Percentiles rank a stretch among this genome's conserved stretches.
These are phyloP conservation scores for Neogobius melanostomus DNA, from an alignment of 2,113 vertebrate genomes.

Conservation along the genomic window DNA sequence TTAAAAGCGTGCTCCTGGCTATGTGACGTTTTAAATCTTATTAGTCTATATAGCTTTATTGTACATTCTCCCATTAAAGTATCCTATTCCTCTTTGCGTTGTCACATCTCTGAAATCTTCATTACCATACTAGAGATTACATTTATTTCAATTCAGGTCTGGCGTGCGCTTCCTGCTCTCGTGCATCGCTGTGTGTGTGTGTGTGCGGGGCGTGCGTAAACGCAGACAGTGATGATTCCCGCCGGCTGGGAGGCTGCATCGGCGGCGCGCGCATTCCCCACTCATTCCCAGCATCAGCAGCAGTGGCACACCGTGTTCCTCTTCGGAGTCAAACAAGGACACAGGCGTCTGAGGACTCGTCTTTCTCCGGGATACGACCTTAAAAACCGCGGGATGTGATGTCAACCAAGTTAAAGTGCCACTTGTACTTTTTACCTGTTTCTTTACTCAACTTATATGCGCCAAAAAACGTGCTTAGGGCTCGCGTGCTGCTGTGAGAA, in stretches of 20 bases:
- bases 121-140: constrained; percentile 6
- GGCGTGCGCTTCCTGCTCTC: constrained; percentile 23
- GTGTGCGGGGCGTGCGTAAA: constrained; percentile 3
- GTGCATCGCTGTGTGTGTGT: constrained; percentile 11
- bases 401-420: too few species aligned
- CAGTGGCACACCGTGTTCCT: constrained; percentile 63
- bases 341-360: constrained; percentile 40
- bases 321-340: constrained; percentile 68
- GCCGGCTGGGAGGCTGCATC: neutral
- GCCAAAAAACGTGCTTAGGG: neutral
- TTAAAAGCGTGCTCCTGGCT: neutral
- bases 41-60: too few species aligned
- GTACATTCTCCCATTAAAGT: too few species aligned
- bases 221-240: neutral
- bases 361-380: constrained; percentile 42
- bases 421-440: too few species aligned
- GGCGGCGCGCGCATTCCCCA: constrained; percentile 23
- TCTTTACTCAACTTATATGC: neutral
- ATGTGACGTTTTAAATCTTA: too few species aligned
- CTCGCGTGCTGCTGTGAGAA: neutral
- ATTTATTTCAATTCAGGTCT: neutral
- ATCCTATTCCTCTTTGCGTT: too few species aligned
- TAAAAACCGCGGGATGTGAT: constrained; percentile 22
- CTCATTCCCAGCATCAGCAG: constrained; percentile 15
- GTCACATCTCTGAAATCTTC: neutral